A percentile compares a stretch with the other conserved stretches of the same genome.
Conservation (phyloP, 2,113 vertebrate species). For the Lamprologus ornatipinnis region DNA sequence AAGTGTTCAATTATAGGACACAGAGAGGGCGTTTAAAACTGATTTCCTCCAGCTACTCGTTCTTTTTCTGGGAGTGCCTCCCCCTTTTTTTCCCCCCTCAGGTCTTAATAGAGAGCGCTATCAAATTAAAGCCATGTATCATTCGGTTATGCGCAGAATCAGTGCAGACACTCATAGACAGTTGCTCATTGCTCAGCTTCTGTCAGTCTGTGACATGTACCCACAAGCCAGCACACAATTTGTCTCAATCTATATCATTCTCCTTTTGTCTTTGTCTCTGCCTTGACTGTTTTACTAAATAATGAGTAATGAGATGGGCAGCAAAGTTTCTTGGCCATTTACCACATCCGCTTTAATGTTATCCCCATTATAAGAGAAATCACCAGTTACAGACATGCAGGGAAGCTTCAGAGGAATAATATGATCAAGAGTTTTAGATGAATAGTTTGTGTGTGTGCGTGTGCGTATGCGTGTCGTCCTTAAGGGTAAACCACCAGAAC, state of each 20-base stretch:
- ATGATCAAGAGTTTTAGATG: neutral
- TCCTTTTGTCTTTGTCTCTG: constrained; percentile 8
- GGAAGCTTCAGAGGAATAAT: neutral
- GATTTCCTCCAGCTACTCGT: constrained; percentile 25
- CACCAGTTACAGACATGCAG: neutral
- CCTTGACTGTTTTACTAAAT: constrained; percentile 4
- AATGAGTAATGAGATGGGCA: constrained; percentile 12
- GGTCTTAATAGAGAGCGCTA: constrained; percentile 36
- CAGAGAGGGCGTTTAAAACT: constrained; percentile 33
- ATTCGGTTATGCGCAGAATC: constrained; percentile 30
- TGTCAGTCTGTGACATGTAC: neutral
- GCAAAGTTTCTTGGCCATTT: neutral
- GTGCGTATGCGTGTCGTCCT: neutral
- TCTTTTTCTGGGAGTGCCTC: constrained; percentile 26
- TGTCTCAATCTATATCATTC: neutral
- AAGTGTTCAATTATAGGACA: constrained; percentile 69
- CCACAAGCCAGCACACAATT: constrained; percentile 1
- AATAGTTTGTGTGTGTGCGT: neutral
- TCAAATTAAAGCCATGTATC: constrained; percentile 67
- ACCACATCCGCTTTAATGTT: neutral
- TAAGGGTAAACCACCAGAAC: neutral
- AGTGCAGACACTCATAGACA: neutral
- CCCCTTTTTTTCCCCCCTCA: neutral
- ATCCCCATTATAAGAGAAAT: neutral
- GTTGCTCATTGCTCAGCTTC: constrained; percentile 19